Base-by-base conservation (phyloP, 2,797 vertebrate species). In the Chelon labrosus region DNA sequence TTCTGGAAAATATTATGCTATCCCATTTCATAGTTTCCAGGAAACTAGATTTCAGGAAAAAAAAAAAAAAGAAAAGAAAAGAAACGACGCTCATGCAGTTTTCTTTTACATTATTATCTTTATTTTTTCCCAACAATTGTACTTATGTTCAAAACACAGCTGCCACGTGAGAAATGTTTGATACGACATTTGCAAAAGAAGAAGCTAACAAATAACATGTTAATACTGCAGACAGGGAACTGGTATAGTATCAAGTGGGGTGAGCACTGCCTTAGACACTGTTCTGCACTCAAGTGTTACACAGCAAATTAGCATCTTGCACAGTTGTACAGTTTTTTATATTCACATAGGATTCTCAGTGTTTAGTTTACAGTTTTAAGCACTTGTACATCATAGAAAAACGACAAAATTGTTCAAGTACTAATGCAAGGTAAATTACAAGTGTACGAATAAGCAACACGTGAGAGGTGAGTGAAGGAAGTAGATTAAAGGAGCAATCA, bases 251-350 rank as follows among this genome's bases (percentile, higher is more conserved):
- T 72, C 13, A 71, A 72, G n/a, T 57, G 37, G 61, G 44, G 58
- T 65, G 16, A 71, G 58, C 58, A 64, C 19, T 37, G 13, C 56
- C 22, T 60, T 20, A 69, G 35, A 78, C 35, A 59, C 44, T 75
- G 47, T 4, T 53, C 51, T 59, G 42, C n/a, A 59, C 14, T 59
- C 54, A 56, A 46, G 44, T 7, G 39, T 64, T 72, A 57, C 56
- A 80, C 67, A 79, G 57, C 62, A 65, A 51, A 75, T 42, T 35
- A 53, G 31, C 66, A 22, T 77, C 22, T 60, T 54, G 72, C 79
- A 84, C 70, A 85, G 0, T 84, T 73, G 25, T 72, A 69, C 68
- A 83, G 14, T 49, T 74, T 65, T 65, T 70, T 38, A 59, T 73
- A 68, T 64, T 84, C 62, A 86, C 78, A 75, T 4, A 77, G 39